Conservation (phyloP, 1,140 invertebrate genomes). For the Leguminivora glycinivorella region DNA sequence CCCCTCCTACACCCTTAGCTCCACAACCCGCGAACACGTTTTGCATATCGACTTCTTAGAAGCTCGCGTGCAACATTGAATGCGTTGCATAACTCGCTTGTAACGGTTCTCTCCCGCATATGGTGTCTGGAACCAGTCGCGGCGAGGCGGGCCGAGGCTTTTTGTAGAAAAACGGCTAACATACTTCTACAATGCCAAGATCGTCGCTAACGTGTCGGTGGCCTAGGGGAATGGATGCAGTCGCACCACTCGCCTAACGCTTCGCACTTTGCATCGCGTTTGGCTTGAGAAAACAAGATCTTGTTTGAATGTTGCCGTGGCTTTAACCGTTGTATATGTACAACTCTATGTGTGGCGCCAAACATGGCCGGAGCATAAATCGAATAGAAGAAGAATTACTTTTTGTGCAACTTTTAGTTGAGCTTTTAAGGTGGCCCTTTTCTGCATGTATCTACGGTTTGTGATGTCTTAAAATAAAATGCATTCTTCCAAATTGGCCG, state of each 20-base stretch:
- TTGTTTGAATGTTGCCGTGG: neutral
- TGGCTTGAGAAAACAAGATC: constrained; percentile 6
- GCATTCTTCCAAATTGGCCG: neutral
- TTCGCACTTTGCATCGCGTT: constrained; percentile 1
- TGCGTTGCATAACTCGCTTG: constrained; percentile 23
- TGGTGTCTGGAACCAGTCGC: constrained; percentile 26
- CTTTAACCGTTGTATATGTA: neutral
- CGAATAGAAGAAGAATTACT: too few species aligned
- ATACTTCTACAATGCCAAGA: constrained; percentile 18
- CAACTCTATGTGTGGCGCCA: neutral
- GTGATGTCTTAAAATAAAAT: neutral
- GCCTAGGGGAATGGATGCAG: neutral
- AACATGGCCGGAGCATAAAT: too few species aligned
- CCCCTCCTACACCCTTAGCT: constrained; percentile 34
- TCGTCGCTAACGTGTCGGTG: constrained; percentile 5
- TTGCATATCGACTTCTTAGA: constrained; percentile 43
- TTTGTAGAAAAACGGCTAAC: constrained; percentile 26
- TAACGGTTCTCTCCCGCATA: constrained; percentile 27
- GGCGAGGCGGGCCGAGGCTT: constrained; percentile 1
- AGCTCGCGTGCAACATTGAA: constrained; percentile 30
- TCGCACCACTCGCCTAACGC: constrained; percentile 1
- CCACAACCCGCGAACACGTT: constrained; percentile 41
- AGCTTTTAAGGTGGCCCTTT: neutral
- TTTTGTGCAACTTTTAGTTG: neutral
- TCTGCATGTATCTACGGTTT: neutral